Percentiles rank a stretch among this genome's conserved stretches.
phyloP scores from a whole-genome alignment of 2,113 vertebrate species.

The Tenrec ecaudatus region DNA sequence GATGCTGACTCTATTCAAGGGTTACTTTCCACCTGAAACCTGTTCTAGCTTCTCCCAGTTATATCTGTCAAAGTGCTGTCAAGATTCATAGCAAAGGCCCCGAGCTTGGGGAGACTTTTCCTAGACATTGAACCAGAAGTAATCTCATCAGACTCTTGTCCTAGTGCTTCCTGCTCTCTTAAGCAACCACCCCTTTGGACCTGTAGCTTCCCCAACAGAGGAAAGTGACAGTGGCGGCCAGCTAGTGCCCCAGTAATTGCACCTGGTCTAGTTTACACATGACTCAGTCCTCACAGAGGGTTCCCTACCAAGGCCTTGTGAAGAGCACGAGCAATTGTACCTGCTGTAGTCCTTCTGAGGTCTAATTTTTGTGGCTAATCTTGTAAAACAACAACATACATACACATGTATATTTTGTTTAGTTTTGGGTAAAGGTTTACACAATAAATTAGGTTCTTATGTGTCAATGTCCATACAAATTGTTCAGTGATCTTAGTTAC shows the following conservation, averaged over 20 bases:
- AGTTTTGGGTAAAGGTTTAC: not conserved
- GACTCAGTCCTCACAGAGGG: not conserved
- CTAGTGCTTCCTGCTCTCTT: not conserved
- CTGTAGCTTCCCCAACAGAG: not conserved
- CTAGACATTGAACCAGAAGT: not conserved
- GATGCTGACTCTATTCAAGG: not conserved
- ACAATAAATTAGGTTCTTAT: not conserved
- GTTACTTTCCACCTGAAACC: not conserved
- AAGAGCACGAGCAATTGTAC: not conserved
- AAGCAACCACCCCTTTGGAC: not conserved
- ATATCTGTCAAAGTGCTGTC: not conserved
- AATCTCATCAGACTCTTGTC: not conserved
- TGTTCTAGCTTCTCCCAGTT: not conserved
- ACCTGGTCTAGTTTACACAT: not conserved
- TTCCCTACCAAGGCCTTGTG: not conserved
- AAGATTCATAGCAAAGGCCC: not conserved
- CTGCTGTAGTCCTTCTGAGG: not conserved
- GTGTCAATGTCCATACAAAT: not conserved
- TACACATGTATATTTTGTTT: not conserved
- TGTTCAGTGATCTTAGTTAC: not conserved
- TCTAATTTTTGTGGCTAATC: not conserved
- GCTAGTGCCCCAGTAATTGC: not conserved
- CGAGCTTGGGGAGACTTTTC: not conserved
- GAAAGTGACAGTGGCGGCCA: not conserved
- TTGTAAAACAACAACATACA: not conserved